These are phyloP conservation scores for Ancistrus triradiatus DNA, from an alignment of 2,113 vertebrate species.

Conservation along the genomic window DNA sequence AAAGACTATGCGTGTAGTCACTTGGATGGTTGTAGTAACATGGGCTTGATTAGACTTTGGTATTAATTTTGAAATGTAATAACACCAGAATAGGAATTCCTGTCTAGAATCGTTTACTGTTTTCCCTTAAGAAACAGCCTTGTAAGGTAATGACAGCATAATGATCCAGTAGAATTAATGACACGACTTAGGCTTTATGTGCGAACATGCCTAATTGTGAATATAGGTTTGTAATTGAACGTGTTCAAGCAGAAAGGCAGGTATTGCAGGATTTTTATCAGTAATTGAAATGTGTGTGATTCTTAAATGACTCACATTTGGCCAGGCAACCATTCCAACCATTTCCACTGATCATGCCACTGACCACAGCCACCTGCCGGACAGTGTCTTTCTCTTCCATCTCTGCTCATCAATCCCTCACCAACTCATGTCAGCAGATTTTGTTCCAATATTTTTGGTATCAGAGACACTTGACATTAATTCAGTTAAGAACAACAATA, in stretches of 20 bases:
- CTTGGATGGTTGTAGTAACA: conserved; percentile 19
- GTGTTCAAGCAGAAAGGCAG: conserved; percentile 9
- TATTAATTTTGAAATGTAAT: conserved; percentile 2
- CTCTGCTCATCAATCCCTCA: background rate
- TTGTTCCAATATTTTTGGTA: conserved; percentile 1
- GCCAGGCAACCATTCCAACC: conserved; percentile 31
- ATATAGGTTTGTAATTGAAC: conserved; percentile 32
- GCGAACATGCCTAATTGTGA: conserved; percentile 32
- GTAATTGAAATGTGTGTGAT: conserved; percentile 33
- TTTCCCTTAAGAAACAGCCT: conserved; percentile 17
- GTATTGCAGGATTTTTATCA: conserved; percentile 32
- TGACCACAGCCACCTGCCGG: conserved; percentile 4
- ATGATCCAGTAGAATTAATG: conserved; percentile 22
- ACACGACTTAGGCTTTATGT: conserved; percentile 43
- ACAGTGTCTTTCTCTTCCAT: conserved; percentile 2
- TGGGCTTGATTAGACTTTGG: conserved; percentile 12
- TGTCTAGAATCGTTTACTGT: background rate
- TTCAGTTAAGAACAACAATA: no score
- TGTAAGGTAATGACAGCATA: conserved; percentile 28
- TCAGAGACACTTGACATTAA: no score
- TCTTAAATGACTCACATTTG: conserved; percentile 36
- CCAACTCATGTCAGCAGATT: conserved; percentile 20
- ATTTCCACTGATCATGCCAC: background rate
- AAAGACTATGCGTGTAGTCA: conserved; percentile 23
- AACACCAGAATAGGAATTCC: conserved; percentile 25